These are phyloP conservation scores for Holotrichia oblita DNA, from an alignment of 1,140 invertebrate species.

Conservation along the genomic window DNA sequence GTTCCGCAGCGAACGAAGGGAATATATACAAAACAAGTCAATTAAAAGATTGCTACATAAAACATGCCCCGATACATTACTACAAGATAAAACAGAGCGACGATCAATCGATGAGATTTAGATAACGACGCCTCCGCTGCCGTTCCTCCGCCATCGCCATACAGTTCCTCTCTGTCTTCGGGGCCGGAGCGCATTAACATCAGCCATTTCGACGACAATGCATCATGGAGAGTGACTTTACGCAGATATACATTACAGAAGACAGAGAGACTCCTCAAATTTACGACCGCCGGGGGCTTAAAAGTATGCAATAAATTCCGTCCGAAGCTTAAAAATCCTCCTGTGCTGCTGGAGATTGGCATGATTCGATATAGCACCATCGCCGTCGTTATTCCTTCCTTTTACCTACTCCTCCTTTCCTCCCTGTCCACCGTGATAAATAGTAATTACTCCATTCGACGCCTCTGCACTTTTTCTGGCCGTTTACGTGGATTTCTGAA, in stretches of 20 bases:
- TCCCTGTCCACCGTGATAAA: conserved; percentile 51
- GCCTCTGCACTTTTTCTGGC: conserved; percentile 31
- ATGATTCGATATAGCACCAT: conserved; percentile 54
- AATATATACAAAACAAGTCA: conserved; percentile 31
- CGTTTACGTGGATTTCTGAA: conserved; percentile 24
- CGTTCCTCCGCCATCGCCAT: not conserved
- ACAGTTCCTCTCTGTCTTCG: conserved; percentile 24
- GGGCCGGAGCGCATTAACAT: conserved; percentile 43
- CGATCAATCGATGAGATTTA: conserved; percentile 43
- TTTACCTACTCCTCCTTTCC: conserved; percentile 15
- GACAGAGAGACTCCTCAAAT: conserved; percentile 48
- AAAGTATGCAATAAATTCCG: conserved; percentile 56
- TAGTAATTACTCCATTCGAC: conserved; percentile 52
- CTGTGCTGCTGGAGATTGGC: conserved; percentile 51
- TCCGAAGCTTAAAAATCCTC: conserved; percentile 49
- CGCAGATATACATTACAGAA: conserved; percentile 47
- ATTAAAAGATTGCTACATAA: conserved; percentile 39
- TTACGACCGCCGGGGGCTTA: conserved; percentile 54
- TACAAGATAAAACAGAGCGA: conserved; percentile 40
- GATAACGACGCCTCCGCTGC: conserved; percentile 42
- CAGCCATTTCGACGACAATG: conserved; percentile 46
- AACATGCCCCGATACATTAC: conserved; percentile 39
- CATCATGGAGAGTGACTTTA: conserved; percentile 50
- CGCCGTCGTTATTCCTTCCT: conserved; percentile 25
- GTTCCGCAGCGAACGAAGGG: not conserved